These are phyloP conservation scores for Pocillopora verrucosa DNA, from an alignment of 64 coral and sea anemone genomes.

Conservation along the genomic window DNA sequence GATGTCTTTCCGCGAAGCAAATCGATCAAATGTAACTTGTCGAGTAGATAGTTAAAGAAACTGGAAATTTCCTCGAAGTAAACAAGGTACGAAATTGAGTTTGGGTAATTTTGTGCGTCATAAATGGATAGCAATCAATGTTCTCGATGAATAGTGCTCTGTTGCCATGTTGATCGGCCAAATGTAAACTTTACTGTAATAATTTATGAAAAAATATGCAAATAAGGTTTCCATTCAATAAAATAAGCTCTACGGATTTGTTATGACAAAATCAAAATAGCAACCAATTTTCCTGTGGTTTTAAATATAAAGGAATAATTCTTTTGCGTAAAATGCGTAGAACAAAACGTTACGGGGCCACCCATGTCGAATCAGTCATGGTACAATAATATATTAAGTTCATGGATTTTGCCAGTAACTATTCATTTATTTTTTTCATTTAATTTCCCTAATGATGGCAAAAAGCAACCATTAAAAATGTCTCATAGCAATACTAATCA, in stretches of 20 bases:
- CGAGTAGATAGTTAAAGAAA: not conserved
- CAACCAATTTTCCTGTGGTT: slow-evolving; percentile 5
- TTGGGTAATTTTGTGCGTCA: not conserved
- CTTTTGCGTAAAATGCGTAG: not conserved
- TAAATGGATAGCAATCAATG: not conserved
- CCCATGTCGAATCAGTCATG: not conserved
- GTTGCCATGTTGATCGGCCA: slow-evolving; percentile 25
- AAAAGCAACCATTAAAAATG: too few species aligned
- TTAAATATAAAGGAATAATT: not conserved
- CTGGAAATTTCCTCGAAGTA: not conserved
- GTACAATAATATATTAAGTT: too few species aligned
- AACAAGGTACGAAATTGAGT: not conserved
- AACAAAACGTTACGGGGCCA: not conserved
- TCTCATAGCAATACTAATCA: too few species aligned
- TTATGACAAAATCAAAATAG: slow-evolving; percentile 49
- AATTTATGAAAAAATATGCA: slow-evolving; percentile 28
- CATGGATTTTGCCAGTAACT: too few species aligned
- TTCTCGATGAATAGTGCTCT: not conserved
- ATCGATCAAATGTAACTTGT: not conserved
- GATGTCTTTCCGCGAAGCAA: not conserved
- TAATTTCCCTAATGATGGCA: too few species aligned
- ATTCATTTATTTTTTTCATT: too few species aligned
- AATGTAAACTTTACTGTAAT: slow-evolving; percentile 1
- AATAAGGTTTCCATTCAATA: not conserved
- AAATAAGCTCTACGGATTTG: not conserved